Evolutionary conservation across 2,797 vertebrate genomes (phyloP).

Genomic region (Nothura maculosa): DNA sequence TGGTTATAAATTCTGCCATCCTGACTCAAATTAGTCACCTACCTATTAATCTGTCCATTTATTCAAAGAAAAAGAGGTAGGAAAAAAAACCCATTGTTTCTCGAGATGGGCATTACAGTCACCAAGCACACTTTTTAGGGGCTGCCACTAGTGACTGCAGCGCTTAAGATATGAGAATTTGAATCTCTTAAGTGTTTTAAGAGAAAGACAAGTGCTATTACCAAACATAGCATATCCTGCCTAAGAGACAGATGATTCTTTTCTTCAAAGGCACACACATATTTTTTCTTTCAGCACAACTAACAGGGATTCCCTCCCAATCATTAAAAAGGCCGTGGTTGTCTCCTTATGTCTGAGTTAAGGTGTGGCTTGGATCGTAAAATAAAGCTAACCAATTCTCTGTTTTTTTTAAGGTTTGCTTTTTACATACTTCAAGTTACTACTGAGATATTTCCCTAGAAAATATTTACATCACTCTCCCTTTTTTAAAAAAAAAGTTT

Average conservation of each 20-base stretch:
- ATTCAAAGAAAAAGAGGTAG: neutral
- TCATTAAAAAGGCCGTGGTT: rapidly evolving
- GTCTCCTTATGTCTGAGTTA: neutral
- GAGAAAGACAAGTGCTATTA: neutral
- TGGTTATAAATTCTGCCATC: neutral
- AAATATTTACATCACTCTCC: constrained; percentile 15
- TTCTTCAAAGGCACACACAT: neutral
- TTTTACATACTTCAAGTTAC: constrained; percentile 4
- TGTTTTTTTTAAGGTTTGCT: neutral
- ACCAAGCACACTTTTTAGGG: rapidly evolving
- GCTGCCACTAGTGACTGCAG: neutral
- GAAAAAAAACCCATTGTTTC: neutral
- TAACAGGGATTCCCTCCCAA: neutral
- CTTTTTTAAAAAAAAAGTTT: neutral
- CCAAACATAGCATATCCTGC: neutral
- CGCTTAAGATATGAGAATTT: neutral
- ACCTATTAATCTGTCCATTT: neutral
- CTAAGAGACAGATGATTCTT: neutral
- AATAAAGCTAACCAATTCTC: neutral
- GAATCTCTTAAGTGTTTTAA: neutral
- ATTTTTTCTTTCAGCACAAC: neutral
- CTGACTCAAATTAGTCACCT: neutral
- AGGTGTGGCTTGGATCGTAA: neutral
- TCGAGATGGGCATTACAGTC: rapidly evolving
- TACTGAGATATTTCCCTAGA: neutral